Percentiles rank a stretch among this genome's conserved stretches.
Evolutionary conservation across 2,113 vertebrate species (phyloP).

Genomic region (Tetraodon nigroviridis): DNA sequence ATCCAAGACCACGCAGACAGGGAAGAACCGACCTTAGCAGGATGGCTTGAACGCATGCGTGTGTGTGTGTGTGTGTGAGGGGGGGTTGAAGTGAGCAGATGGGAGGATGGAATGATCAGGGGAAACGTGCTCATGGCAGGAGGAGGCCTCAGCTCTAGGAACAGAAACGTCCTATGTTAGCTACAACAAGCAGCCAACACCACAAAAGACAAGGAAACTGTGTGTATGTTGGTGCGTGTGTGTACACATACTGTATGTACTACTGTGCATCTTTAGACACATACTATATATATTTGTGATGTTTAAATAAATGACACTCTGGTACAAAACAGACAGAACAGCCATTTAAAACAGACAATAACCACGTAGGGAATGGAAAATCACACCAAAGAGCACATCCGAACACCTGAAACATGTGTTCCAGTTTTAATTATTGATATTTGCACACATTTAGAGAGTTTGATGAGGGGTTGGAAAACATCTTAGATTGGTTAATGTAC

Average conservation of each 20-base stretch:
- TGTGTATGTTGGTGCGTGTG: conserved; percentile 7
- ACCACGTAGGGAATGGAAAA: conserved; percentile 13
- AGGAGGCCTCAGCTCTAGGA: conserved; percentile 30
- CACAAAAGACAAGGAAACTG: conserved; percentile 33
- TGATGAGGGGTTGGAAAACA: background rate
- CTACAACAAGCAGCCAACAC: conserved; percentile 40
- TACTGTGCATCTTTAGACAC: background rate
- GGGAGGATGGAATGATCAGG: conserved; percentile 42
- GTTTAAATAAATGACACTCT: conserved; percentile 11
- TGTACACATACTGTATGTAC: conserved; percentile 17
- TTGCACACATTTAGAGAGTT: background rate
- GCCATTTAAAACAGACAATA: conserved; percentile 16
- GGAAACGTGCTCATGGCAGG: conserved; percentile 44
- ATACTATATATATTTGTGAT: background rate
- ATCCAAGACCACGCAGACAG: background rate
- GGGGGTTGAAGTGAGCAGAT: conserved; percentile 31
- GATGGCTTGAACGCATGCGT: background rate
- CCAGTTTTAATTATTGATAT: background rate
- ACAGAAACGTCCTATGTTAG: conserved; percentile 20
- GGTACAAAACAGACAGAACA: conserved; percentile 5
- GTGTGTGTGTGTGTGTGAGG: conserved; percentile 11
- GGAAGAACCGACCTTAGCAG: conserved; percentile 12
- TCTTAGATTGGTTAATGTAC: too few species aligned
- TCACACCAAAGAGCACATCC: conserved; percentile 40
- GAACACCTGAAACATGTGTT: background rate